phyloP scores from a whole-genome alignment of 2,113 vertebrate species.

The Tragelaphus scriptus region DNA sequence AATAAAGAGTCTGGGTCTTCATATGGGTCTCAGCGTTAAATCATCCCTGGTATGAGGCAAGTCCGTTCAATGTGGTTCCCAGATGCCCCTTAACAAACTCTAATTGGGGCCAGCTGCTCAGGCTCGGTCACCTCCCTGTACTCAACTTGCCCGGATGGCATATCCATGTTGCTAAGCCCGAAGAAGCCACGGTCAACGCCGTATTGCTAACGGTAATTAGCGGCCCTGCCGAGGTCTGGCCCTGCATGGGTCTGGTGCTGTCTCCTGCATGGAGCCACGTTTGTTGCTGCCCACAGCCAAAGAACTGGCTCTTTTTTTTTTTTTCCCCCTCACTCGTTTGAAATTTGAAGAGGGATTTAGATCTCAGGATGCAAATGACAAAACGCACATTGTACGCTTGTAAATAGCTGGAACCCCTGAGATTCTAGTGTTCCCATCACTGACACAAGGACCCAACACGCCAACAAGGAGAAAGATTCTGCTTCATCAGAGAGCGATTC shows the following conservation, averaged over 20 bases:
- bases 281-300: not conserved
- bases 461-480: not conserved
- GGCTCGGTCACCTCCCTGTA: not conserved
- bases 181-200: not conserved
- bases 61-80: not conserved
- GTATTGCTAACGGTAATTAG: not conserved
- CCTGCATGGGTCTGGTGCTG: not conserved
- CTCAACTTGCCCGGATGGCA: not conserved
- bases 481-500: not conserved
- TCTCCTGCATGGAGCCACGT: not conserved
- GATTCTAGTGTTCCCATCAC: not conserved
- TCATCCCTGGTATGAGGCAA: not conserved
- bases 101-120: constrained; percentile 39
- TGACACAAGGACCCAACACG: not conserved
- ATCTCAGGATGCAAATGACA: not conserved
- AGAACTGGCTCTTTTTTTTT: not conserved
- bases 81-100: constrained; percentile 12
- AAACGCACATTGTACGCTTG: not conserved
- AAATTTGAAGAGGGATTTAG: not conserved
- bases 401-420: not conserved
- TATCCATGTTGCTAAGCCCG: not conserved
- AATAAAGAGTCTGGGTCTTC: constrained; percentile 33
- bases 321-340: not conserved
- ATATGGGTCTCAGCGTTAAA: not conserved
- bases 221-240: not conserved